phyloP scores from a whole-genome alignment of 2,888 invertebrate genomes.

The Xanthia togata region DNA sequence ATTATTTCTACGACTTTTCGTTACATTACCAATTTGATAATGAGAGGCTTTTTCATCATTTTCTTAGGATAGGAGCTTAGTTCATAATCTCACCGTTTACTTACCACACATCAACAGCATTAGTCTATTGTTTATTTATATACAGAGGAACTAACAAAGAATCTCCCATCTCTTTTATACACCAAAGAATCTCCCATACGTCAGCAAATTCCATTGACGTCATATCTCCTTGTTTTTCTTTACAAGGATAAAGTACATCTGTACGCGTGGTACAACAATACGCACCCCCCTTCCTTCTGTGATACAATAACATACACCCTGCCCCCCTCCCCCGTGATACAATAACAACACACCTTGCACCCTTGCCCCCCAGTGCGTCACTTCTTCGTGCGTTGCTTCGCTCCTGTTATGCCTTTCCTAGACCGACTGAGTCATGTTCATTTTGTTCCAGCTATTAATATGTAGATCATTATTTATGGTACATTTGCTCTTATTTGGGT shows the following conservation, averaged over 20 bases:
- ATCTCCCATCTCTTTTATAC: neutral
- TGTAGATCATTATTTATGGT: neutral
- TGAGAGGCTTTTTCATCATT: neutral
- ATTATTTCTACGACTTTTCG: too few relatives aligned
- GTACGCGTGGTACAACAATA: neutral
- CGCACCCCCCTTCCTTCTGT: neutral
- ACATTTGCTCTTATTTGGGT: neutral
- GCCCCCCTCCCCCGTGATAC: neutral
- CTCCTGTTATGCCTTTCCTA: slow-evolving; percentile 1
- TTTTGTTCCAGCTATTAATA: slow-evolving; percentile 7
- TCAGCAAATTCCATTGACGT: slow-evolving; percentile 19
- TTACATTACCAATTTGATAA: neutral
- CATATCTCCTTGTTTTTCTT: neutral
- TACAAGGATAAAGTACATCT: slow-evolving; percentile 14
- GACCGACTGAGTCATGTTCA: slow-evolving; percentile 23
- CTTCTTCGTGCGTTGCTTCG: neutral
- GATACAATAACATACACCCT: slow-evolving; percentile 10
- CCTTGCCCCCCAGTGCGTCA: neutral
- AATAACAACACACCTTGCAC: slow-evolving; percentile 16
- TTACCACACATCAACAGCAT: neutral
- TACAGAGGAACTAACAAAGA: neutral
- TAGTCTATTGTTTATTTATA: neutral
- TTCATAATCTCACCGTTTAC: neutral
- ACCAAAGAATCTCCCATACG: neutral
- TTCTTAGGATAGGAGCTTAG: neutral